Percentiles rank a stretch among this genome's conserved stretches.
phyloP scores from a whole-genome alignment of 2,113 vertebrate genomes.

The Gallinago paraguaiae region DNA sequence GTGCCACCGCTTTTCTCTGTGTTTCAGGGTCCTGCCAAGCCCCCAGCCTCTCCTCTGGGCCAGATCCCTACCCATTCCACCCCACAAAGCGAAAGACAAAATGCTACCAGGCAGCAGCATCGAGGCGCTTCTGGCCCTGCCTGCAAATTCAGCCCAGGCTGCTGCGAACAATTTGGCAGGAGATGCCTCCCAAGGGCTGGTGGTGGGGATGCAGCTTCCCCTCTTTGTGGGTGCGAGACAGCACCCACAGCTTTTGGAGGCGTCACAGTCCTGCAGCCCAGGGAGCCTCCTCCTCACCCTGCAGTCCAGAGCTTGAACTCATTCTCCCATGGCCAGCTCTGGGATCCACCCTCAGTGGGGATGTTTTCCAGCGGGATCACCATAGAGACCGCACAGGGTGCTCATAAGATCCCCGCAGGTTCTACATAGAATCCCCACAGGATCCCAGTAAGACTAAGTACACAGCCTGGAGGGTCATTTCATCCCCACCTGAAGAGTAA shows the following conservation, averaged over 20 bases:
- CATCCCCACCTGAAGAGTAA: neutral
- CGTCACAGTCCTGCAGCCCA: neutral
- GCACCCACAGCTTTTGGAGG: neutral
- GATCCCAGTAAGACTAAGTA: neutral
- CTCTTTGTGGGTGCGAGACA: neutral
- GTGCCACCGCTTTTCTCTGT: neutral
- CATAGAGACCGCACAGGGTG: neutral
- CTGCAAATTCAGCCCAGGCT: neutral
- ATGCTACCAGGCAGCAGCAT: neutral
- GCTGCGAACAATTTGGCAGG: neutral
- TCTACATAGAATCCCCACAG: neutral
- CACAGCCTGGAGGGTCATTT: neutral
- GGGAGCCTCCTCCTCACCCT: neutral
- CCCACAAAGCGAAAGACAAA: neutral
- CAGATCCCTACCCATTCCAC: neutral
- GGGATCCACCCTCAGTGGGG: neutral
- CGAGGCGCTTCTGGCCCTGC: neutral
- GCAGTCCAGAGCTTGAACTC: neutral
- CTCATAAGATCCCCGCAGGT: neutral
- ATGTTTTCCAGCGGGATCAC: neutral
- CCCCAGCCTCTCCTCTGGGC: neutral
- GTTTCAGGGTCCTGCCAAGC: neutral
- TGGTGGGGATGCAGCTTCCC: neutral
- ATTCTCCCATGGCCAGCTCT: fast-evolving
- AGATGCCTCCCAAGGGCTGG: neutral